Evolutionary conservation across 2,888 invertebrate genomes (phyloP).

Genomic region (Tholera decimalis): DNA sequence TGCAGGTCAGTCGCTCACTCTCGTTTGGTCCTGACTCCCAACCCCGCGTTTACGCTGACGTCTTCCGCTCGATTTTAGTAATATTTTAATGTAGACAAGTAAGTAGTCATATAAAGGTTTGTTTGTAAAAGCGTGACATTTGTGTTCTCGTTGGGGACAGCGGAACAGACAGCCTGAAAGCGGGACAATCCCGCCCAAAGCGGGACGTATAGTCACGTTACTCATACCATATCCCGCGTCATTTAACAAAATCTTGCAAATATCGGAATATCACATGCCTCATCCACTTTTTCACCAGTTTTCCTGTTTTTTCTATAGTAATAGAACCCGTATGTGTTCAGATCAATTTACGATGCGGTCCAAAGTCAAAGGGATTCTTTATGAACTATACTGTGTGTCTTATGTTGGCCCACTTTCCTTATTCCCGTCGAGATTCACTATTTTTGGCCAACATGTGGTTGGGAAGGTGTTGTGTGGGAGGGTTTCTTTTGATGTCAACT

Average conservation of each 20-base stretch:
- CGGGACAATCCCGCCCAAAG: too few species aligned
- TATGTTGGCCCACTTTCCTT: slow-evolving; percentile 14
- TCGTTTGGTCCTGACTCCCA: too few species aligned
- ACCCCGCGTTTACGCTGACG: too few species aligned
- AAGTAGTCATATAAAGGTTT: too few species aligned
- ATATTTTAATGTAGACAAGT: too few species aligned
- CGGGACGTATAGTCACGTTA: too few species aligned
- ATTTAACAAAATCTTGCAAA: slow-evolving; percentile 6
- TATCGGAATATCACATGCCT: neutral
- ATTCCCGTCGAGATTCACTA: slow-evolving; percentile 2
- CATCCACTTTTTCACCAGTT: neutral
- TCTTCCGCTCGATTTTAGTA: too few species aligned
- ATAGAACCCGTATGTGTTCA: slow-evolving; percentile 11
- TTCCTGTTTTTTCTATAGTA: slow-evolving; percentile 3
- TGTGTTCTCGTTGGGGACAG: too few species aligned
- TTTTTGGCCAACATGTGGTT: slow-evolving; percentile 8
- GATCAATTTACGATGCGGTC: slow-evolving; percentile 22
- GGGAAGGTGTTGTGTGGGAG: neutral
- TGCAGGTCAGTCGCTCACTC: too few species aligned
- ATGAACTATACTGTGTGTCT: slow-evolving; percentile 12
- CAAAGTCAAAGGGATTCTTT: slow-evolving; percentile 18
- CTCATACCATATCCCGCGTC: too few species aligned
- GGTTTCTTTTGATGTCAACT: neutral
- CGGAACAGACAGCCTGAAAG: too few species aligned
- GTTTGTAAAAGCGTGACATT: too few species aligned